Conservation (phyloP, 2,797 vertebrate species). For the Catostomus latipinnis region DNA sequence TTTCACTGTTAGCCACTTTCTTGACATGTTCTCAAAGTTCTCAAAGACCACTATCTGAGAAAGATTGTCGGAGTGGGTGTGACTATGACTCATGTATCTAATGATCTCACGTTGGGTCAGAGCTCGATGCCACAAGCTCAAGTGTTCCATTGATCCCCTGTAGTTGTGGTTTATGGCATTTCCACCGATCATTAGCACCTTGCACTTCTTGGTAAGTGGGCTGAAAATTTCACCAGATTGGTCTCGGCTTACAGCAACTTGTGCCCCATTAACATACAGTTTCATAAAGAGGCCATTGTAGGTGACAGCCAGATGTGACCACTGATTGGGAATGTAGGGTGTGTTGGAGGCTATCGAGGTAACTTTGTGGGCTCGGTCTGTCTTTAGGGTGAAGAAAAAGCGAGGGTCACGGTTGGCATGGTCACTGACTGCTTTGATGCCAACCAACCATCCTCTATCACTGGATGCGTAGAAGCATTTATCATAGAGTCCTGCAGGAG, state of each 20-base stretch:
- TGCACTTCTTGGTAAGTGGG: conserved; percentile 92
- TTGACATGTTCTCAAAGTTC: conserved; percentile 89
- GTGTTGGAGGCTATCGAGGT: conserved; percentile 90
- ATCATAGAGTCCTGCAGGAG: conserved; percentile 91
- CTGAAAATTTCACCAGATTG: conserved; percentile 96
- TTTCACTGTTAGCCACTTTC: conserved; percentile 85
- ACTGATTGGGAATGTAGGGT: conserved; percentile 91
- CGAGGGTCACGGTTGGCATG: conserved; percentile 92
- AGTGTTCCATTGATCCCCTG: conserved; percentile 87
- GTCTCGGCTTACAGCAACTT: conserved; percentile 90
- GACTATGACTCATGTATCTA: conserved; percentile 81
- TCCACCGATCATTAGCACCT: conserved; percentile 94
- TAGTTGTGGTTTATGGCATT: conserved; percentile 93
- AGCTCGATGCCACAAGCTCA: conserved; percentile 90
- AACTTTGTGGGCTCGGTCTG: conserved; percentile 93
- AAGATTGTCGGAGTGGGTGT: conserved; percentile 80
- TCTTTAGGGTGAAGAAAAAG: conserved; percentile 98
- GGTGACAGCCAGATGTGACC: conserved; percentile 90
- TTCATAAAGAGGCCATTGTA: conserved; percentile 92
- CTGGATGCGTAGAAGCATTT: conserved; percentile 97
- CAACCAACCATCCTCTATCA: conserved; percentile 96
- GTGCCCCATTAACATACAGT: conserved; percentile 92
- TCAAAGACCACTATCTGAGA: conserved; percentile 92
- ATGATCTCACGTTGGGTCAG: conserved; percentile 89
- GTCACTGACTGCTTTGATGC: conserved; percentile 92